Base-by-base conservation (phyloP, 2,888 invertebrate genomes). In the Dinocampus coccinellae region DNA sequence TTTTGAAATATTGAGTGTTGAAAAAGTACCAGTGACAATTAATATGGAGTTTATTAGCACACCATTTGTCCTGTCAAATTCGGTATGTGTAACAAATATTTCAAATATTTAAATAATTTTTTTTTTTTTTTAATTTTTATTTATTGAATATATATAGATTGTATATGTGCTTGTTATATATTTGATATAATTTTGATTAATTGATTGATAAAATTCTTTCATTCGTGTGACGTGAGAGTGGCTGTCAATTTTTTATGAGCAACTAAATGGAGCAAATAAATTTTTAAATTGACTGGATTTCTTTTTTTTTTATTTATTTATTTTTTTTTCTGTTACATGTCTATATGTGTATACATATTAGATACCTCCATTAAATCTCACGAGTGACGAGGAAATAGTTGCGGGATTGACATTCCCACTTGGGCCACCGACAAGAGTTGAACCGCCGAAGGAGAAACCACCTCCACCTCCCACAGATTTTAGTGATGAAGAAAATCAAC, bases 371-470 rank as follows among this genome's bases (percentile, higher is more conserved):
- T 76, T 88, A 73, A 85, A 82, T 74, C 77, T 88, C 58, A 81
- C 84, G 55, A 83, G 82, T 70, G 83, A 85, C 69, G 87, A 87
- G 73, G 87, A 87, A 78, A 82, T 88, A 70, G 80, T 87, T 0
- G 78, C 81, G 1, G 83, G 80, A 0, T 70, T 83, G 29, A 69
- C 84, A 3, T 92, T 92, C 78, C 90, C 89, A 33, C 83, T 92
- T 80, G 91, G 91, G 74, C 87, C 92, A 77, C 90, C 92, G 0
- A 88, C 90, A 6, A 90, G 90, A 82, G 89, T 92, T 81, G 93
- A 94, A 82, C 95, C 95, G 13, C 94, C 94, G n/a, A 94, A 92
- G 82, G 95, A 95, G 83, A 95, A 95, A 82, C 96, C 95, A 33
- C 95, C 95, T 1, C 95, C 95, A 11, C 94, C 94, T 1, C 94